These are phyloP conservation scores for Egretta garzetta DNA, from an alignment of 2,113 vertebrate species.

Conservation along the genomic window DNA sequence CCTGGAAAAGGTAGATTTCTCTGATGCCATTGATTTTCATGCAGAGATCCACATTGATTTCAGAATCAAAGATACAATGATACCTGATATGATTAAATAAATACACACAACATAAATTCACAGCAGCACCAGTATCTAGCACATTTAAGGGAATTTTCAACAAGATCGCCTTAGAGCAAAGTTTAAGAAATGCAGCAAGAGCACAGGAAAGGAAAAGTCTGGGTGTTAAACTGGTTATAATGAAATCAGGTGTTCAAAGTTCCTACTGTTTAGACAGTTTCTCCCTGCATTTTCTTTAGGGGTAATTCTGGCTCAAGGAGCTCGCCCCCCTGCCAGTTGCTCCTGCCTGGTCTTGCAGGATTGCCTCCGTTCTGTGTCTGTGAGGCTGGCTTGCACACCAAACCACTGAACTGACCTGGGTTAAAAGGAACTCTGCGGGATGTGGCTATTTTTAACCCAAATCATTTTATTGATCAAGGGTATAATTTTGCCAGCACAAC, in stretches of 20 bases:
- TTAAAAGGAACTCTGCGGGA: background rate
- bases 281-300: background rate
- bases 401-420: background rate
- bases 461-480: background rate
- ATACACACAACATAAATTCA: background rate
- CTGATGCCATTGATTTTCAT: background rate
- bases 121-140: background rate
- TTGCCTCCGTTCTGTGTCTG: background rate
- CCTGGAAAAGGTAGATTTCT: background rate
- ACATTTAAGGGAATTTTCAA: background rate
- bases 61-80: background rate
- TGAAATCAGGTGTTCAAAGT: background rate
- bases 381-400: background rate
- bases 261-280: background rate
- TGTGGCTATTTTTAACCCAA: background rate
- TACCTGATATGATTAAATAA: background rate
- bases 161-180: background rate
- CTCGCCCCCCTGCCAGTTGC: fast-evolving
- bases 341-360: background rate
- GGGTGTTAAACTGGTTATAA: background rate
- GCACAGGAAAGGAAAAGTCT: background rate
- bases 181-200: background rate
- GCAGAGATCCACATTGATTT: background rate
- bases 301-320: background rate
- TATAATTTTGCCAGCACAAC: background rate